Evolutionary conservation across 1,140 invertebrate genomes (phyloP), one percentile per base, ranked within the genome.

Genomic region (Drosophila lowei): DNA sequence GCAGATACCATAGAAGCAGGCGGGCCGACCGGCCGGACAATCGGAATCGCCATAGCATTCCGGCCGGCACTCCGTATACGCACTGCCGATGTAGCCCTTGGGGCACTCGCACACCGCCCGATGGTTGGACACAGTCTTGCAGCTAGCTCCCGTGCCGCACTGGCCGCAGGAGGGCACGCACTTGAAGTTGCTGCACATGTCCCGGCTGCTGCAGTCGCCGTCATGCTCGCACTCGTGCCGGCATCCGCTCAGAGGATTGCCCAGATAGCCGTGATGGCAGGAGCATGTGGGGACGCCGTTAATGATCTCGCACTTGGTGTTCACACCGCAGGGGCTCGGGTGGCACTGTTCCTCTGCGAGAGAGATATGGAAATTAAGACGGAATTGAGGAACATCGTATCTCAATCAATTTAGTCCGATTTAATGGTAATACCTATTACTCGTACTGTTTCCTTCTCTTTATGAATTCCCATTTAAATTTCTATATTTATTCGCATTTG

Each of bases 81-180:
- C 94, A 79, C 95, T 95, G 72, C 96, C 96, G 58, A 94, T 93
- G 91, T 95, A 96, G 11, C 95, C 95, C 94, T 94, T 94, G 6
- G 96, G 96, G 85, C 96, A 97, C 72, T 94, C 95, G 91, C 97
- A 98, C 49, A 95, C 93, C 4, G 96, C 94, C 57, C 94, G 93
- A 90, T 98, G 97, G 75, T 95, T 95, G 30, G 93, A 77, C 2
- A 96, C 96, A 0, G 92, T 92, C 53, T 95, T 93, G 83, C 97
- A 98, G 63, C 95, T 94, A 1, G 97, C 96, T 55, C 94, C 95
- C 13, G 94, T 92, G 6, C 96, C 97, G 79, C 97, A 98, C 65
- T 95, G 94, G 8, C 92, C 90, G 90, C 97, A 97, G 0, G 96
- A 95, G 67, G 94, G 95, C 58, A 94, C 93, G 90, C 97, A 98